phyloP scores from a whole-genome alignment of 2,113 vertebrate species.

The Brachypodius melanocephalos region DNA sequence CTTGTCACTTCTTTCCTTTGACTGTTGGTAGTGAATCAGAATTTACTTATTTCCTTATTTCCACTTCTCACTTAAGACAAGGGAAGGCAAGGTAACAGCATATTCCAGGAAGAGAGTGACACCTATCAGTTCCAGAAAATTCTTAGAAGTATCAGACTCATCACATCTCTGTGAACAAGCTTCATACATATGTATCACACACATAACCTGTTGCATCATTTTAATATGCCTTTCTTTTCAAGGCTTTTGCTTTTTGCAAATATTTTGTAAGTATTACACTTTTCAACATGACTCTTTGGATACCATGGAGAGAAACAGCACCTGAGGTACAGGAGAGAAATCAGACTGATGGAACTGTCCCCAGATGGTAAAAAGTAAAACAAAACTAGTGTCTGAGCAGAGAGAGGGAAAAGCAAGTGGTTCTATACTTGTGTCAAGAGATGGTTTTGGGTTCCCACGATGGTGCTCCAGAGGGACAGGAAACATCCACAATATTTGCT shows the following conservation, averaged over 20 bases:
- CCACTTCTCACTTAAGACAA: not conserved
- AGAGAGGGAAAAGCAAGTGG: not conserved
- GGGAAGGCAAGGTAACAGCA: not conserved
- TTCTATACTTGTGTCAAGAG: not conserved
- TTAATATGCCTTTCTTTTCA: not conserved
- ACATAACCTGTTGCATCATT: not conserved
- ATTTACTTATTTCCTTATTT: not conserved
- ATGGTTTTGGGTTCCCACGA: fast-evolving
- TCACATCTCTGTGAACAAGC: not conserved
- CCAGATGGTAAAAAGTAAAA: not conserved
- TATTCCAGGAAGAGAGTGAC: not conserved
- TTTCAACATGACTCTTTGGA: not conserved
- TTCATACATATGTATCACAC: not conserved
- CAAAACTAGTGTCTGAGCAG: not conserved
- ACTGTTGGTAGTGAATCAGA: not conserved
- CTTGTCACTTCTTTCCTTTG: not conserved
- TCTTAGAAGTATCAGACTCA: not conserved
- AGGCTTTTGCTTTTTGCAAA: not conserved
- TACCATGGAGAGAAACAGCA: not conserved
- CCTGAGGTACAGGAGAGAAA: not conserved
- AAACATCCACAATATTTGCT: not conserved
- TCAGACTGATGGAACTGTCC: not conserved
- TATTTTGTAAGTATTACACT: not conserved
- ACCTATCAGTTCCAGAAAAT: not conserved
- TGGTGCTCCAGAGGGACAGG: not conserved